Evolutionary conservation across 2,888 invertebrate species (phyloP), one percentile per base, ranked within the genome.

Genomic region (Drosophila barbarae): DNA sequence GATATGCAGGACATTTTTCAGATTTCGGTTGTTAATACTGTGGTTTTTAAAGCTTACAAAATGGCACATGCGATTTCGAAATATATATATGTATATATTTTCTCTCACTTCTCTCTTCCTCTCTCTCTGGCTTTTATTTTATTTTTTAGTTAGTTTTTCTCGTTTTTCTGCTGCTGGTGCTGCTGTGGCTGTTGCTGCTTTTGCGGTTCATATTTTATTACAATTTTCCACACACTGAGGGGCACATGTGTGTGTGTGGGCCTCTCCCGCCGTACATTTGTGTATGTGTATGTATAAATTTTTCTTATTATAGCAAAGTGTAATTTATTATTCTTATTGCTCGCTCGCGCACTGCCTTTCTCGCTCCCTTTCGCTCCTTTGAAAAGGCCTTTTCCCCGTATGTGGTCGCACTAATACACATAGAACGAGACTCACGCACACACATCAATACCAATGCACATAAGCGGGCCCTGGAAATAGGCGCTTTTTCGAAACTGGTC

Each of bases 1-100:
- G 89, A 89, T 80, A 89, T 89, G 84, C 89, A 89, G 86, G 89
- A 89, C 89, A 89, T 89, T 76, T 85, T 88, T 38, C 52, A 55
- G 64, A 69, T 65, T 36, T 42, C 32, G 28, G 65, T 65, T 84
- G 63, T 61, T 84, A 80, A 78, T 79, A 84, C 74, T 84, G 84
- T 47, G 38, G 32, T 28, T 69, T 72, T 56, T 63, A 42, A 70
- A 73, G 65, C 52, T 54, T 52, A 47, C 32, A 47, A 47, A 47
- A 47, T 47, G 46, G 46, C 46, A 47, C 46, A 47, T 44, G 49
- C 44, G 42, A 52, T 21, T 39, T 39, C 41, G 26, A 42, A 39
- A 30, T 53, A 47, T 47, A 47, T 47, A 34, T 23, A 46, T 66
- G 21, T 47, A 18, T 67, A 13, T 51, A 50, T 76, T 60, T 73